Conservation (phyloP, 2,797 vertebrate species). For the Lepilemur ruficaudatus region DNA sequence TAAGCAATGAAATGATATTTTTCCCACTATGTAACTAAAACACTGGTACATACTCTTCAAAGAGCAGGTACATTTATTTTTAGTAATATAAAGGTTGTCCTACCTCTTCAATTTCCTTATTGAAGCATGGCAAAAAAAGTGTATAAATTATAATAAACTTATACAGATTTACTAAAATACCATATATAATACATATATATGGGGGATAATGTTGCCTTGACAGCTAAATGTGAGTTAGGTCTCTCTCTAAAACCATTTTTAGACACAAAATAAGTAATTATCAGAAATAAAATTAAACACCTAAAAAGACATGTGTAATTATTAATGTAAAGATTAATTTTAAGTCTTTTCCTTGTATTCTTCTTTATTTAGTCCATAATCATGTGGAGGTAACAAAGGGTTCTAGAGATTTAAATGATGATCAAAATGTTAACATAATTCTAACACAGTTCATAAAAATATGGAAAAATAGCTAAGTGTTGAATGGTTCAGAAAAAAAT, state of each 20-base stretch:
- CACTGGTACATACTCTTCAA: slow-evolving; percentile 73
- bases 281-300: slow-evolving; percentile 33
- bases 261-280: slow-evolving; percentile 59
- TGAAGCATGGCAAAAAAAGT: slow-evolving; percentile 94
- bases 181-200: slow-evolving; percentile 84
- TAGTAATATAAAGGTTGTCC: slow-evolving; percentile 88
- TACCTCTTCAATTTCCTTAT: slow-evolving; percentile 99
- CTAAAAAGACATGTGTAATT: slow-evolving; percentile 38
- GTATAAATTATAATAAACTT: slow-evolving; percentile 91
- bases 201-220: slow-evolving; percentile 68
- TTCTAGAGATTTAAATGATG: slow-evolving; percentile 56
- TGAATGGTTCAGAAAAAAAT: slow-evolving; percentile 81
- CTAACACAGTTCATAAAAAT: slow-evolving; percentile 71
- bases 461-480: slow-evolving; percentile 66
- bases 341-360: slow-evolving; percentile 16
- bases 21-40: slow-evolving; percentile 72
- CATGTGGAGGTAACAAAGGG: slow-evolving; percentile 46
- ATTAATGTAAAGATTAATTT: slow-evolving; percentile 47
- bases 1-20: slow-evolving; percentile 75
- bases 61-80: slow-evolving; percentile 77
- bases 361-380: slow-evolving; percentile 58
- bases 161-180: slow-evolving; percentile 82
- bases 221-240: slow-evolving; percentile 64
- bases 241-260: slow-evolving; percentile 38
- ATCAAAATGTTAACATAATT: slow-evolving; percentile 63